Evolutionary conservation across 2,888 invertebrate species (phyloP).

Genomic region (Ophion ventricosus): DNA sequence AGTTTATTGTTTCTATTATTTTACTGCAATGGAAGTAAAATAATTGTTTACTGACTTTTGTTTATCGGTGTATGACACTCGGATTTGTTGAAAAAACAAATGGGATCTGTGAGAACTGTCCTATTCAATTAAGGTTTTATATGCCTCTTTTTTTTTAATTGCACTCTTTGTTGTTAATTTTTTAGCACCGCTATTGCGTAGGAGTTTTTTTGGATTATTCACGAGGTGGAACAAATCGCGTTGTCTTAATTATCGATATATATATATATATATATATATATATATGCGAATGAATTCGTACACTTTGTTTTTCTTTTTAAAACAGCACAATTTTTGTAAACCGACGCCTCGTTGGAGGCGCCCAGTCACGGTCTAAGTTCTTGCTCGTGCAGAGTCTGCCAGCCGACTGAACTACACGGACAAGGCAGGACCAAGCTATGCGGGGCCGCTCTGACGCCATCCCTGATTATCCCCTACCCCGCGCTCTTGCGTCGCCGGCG

Average conservation of each 20-base stretch:
- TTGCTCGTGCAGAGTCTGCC: slow-evolving; percentile 68
- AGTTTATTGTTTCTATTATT: background rate
- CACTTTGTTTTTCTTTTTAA: slow-evolving; percentile 2
- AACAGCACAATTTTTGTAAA: slow-evolving; percentile 41
- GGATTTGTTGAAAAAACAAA: background rate
- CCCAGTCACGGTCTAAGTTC: slow-evolving; percentile 52
- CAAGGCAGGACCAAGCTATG: slow-evolving; percentile 61
- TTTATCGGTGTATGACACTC: background rate
- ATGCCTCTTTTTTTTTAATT: background rate
- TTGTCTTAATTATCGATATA: background rate
- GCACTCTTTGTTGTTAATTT: background rate
- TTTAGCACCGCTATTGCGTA: background rate
- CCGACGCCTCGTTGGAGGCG: slow-evolving; percentile 59
- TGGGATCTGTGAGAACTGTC: background rate
- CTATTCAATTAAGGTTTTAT: background rate
- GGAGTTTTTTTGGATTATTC: background rate
- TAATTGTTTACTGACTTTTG: background rate
- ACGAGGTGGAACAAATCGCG: background rate
- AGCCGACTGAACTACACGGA: slow-evolving; percentile 73
- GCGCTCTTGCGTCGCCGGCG: slow-evolving; percentile 39
- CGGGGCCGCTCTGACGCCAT: slow-evolving; percentile 67
- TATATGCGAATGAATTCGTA: background rate
- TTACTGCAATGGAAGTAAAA: background rate
- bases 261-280: too few relatives aligned
- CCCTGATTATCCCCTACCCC: slow-evolving; percentile 53